Base-by-base conservation (phyloP, 2,888 invertebrate genomes). In the Fragum whitleyi region DNA sequence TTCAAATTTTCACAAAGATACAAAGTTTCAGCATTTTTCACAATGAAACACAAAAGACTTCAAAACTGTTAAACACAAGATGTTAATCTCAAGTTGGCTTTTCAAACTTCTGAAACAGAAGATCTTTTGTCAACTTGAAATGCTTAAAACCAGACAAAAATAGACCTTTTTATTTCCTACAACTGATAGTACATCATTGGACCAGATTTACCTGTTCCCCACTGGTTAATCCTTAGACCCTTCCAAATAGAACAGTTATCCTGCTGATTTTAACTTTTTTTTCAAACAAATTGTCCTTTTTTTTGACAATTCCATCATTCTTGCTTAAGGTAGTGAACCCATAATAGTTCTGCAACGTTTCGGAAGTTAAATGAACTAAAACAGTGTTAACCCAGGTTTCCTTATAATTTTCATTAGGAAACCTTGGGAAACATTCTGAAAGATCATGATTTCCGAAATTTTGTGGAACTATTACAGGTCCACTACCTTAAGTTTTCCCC, bases 61-160 rank as follows among this genome's bases (percentile, higher is more conserved):
- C 65, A 65, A 65, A 65, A 65, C 65, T 65, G 65, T 65, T 65
- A 65, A 65, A 65, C 23, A 42, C 23, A 42, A 65, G 65, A 65
- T 65, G 65, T 14, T 39, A 23, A 65, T 65, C 65, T 65, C 28
- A 14, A 42, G 62, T 16, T 32, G 21, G 65, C 36, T 65, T 65
- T 65, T 65, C 42, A 65, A 65, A 9, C n/a, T 9, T 21, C 65
- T 65, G 65, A 65, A 65, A 65, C 65, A 65, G 65, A 42, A 65
- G 65, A 65, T 6, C 65, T 65, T 65, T 65, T 65, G 65, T 65
- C 42, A 21, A 65, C 65, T 65, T 65, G 26, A 61, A 23, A 26
- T 32, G 61, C 47, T 9, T 6, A 28, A 61, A 61, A 61, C 28
- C 32, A 61, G 61, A 32, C 61, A 61, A 61, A 57, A 61, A 62